These are phyloP conservation scores for Heterochromis multidens DNA, from an alignment of 2,113 vertebrate species.

Conservation along the genomic window DNA sequence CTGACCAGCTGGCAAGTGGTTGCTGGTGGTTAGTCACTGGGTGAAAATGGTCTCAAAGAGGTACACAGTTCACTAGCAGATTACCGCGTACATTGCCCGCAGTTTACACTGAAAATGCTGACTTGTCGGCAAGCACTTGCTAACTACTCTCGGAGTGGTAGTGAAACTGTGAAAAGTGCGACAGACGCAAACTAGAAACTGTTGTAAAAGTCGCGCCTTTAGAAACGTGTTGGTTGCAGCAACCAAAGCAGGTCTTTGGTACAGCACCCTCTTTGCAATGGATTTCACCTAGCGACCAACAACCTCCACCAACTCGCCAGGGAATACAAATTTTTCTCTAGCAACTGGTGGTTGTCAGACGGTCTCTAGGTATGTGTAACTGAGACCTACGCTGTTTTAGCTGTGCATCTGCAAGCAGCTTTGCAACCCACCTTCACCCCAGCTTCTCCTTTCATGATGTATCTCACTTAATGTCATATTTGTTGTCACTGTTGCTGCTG, in stretches of 20 bases:
- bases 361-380: neutral
- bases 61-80: neutral
- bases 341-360: too few species aligned
- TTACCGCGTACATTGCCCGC: neutral
- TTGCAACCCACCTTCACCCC: neutral
- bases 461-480: neutral
- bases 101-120: neutral
- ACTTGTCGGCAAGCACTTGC: neutral
- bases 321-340: too few species aligned
- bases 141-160: neutral
- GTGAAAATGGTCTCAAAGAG: neutral
- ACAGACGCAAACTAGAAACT: rapidly evolving
- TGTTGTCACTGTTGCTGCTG: neutral
- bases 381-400: neutral
- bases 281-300: too few species aligned
- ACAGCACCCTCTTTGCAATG: too few species aligned
- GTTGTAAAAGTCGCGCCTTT: neutral
- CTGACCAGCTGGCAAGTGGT: neutral
- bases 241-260: too few species aligned
- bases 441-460: neutral
- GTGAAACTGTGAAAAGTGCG: neutral
- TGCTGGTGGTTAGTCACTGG: neutral
- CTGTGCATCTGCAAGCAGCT: neutral
- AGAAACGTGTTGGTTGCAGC: neutral
- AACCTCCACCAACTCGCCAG: too few species aligned